These are phyloP conservation scores for Pentalonia nigronervosa DNA, from an alignment of 1,140 invertebrate species.

Conservation along the genomic window DNA sequence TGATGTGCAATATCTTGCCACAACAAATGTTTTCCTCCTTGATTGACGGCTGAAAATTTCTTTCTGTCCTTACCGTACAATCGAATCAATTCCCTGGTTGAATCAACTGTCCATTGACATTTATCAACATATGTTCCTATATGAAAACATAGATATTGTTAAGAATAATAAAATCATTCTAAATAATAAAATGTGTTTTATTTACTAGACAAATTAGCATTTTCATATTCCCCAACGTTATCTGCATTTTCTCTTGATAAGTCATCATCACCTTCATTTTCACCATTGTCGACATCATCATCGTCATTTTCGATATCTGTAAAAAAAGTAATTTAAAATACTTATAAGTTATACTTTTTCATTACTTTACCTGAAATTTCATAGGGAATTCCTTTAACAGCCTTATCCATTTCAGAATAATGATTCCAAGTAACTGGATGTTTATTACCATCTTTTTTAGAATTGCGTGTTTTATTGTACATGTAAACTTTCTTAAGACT, in stretches of 20 bases:
- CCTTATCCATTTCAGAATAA: constrained; percentile 39
- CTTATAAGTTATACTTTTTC: not conserved
- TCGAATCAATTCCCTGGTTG: constrained; percentile 17
- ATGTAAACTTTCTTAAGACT: constrained; percentile 34
- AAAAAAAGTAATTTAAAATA: not conserved
- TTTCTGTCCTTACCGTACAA: constrained; percentile 19
- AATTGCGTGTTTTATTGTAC: not conserved
- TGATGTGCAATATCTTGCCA: constrained; percentile 38
- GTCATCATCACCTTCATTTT: not conserved
- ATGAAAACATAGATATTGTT: not conserved
- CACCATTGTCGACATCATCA: not conserved
- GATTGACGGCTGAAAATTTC: not conserved
- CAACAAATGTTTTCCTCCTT: constrained; percentile 43
- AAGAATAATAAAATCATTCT: not conserved
- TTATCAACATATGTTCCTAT: not conserved
- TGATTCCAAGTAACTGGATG: not conserved
- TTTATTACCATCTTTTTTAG: constrained; percentile 18
- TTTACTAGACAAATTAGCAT: not conserved
- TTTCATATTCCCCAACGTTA: not conserved
- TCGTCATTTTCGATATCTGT: not conserved
- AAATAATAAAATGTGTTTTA: not conserved
- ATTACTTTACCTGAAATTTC: constrained; percentile 29
- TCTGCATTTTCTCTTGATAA: not conserved
- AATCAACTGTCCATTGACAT: constrained; percentile 2
- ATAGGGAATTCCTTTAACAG: not conserved